Base-by-base conservation (phyloP, 2,888 invertebrate species). In the Drosophila ustulata region DNA sequence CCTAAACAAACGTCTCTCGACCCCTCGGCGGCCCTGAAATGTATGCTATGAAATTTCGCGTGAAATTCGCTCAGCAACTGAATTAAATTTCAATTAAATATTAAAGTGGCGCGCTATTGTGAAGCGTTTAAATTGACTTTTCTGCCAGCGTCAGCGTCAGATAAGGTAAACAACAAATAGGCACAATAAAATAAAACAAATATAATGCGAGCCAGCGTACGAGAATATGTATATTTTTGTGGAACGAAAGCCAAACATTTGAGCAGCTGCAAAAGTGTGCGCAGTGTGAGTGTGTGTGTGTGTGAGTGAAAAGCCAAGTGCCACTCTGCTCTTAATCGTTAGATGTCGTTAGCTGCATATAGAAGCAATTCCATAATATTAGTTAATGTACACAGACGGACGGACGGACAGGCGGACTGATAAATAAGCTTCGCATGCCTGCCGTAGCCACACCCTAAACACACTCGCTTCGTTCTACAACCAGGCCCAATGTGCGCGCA, bases 371-470 rank as follows among this genome's bases (percentile, higher is more conserved):
- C 50, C 58, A 57, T 57, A 46, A 57, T 47, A 47, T 57, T 57
- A 46, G 46, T 47, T 57, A 57, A 57, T 57, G 57, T 57, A 37
- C 56, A 52, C 26, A 61, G 26, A 51, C 52, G 25, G 18, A 43
- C 53, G 30, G 11, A n/a, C 11, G 25, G 28, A 37, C 26, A 43
- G 50, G 30, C 32, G 50, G 30, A 39, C 25, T 46, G 51, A 18
- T 34, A 26, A 47, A 46, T 52, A 52, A 57, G 47, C 41, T 45
- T 56, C 7, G 46, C 49, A 34, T 30, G 23, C 43, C 25, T 43
- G 52, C 50, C 59, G 53, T 61, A 73, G 80, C 78, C 78, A 78
- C 78, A 77, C 78, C 78, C 78, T 70, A 68, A 70, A 68, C 70
- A 67, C 28, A 59, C 58, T 66, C 58, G 52, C 39, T 47, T 46